Conservation (phyloP, 2,888 invertebrate genomes). For the Synergus umbraculus region DNA sequence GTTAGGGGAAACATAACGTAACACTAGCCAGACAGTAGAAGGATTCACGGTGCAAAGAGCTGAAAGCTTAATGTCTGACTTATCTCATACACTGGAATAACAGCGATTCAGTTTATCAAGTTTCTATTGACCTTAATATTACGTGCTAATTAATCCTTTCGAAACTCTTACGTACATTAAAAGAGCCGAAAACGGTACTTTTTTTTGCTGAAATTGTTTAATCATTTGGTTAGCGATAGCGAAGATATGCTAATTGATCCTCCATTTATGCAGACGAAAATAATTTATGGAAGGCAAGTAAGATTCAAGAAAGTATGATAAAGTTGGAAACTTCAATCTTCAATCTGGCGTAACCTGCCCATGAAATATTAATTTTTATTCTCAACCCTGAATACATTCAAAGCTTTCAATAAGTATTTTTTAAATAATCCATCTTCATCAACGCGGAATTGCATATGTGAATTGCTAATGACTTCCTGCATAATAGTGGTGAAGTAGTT, state of each 20-base stretch:
- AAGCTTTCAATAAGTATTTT: no score
- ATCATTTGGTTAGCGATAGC: not conserved
- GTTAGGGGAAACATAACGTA: not conserved
- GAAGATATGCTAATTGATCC: not conserved
- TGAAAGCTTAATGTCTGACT: not conserved
- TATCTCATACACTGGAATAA: not conserved
- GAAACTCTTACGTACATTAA: not conserved
- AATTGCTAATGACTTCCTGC: no score
- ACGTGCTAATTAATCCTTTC: constrained; percentile 1
- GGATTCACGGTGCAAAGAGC: not conserved
- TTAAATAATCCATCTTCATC: no score
- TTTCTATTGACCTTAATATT: constrained; percentile 1
- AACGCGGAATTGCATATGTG: no score
- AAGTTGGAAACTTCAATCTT: not conserved
- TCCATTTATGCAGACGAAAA: not conserved
- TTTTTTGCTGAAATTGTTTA: not conserved
- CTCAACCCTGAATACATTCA: not conserved
- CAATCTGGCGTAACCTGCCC: not conserved
- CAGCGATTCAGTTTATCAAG: not conserved
- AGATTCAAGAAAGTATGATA: not conserved
- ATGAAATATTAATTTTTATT: not conserved
- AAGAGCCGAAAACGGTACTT: not conserved
- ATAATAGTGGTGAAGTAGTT: no score
- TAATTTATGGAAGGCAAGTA: not conserved
- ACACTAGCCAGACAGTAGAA: not conserved